Conservation (phyloP, 2,797 vertebrate genomes). For the Rhabdomys pumilio region DNA sequence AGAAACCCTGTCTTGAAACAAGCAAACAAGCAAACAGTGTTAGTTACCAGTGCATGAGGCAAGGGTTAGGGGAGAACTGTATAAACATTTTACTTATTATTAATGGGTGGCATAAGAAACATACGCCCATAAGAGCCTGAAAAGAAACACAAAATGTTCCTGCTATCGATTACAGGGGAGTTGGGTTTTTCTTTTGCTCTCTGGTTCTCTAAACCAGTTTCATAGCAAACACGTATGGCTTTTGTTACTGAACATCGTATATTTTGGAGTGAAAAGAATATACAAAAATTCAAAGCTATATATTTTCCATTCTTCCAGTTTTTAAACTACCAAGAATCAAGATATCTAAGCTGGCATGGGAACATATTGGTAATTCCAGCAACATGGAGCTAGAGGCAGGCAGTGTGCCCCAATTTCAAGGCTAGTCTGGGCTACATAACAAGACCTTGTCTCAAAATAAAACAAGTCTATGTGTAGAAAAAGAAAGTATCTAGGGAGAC, state of each 20-base stretch:
- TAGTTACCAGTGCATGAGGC: neutral
- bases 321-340: conserved; percentile 69
- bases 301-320: conserved; percentile 12
- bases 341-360: neutral
- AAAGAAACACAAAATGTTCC: conserved; percentile 62
- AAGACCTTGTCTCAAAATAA: neutral
- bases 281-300: conserved; percentile 51
- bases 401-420: neutral
- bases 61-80: conserved; percentile 5
- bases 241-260: conserved; percentile 37
- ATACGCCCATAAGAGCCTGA: neutral
- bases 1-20: neutral
- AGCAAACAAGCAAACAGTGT: neutral
- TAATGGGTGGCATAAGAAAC: conserved; percentile 1
- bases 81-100: conserved; percentile 19
- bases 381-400: neutral
- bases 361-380: neutral
- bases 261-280: neutral
- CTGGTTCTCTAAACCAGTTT: conserved; percentile 31
- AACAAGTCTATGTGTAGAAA: conserved; percentile 38
- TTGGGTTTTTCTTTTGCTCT: conserved; percentile 34
- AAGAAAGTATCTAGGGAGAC: conserved; percentile 27
- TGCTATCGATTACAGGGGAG: neutral
- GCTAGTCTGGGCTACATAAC: neutral
- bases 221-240: conserved; percentile 9